Base-by-base conservation (phyloP, 2,888 invertebrate species). In the Sinelater perroti region DNA sequence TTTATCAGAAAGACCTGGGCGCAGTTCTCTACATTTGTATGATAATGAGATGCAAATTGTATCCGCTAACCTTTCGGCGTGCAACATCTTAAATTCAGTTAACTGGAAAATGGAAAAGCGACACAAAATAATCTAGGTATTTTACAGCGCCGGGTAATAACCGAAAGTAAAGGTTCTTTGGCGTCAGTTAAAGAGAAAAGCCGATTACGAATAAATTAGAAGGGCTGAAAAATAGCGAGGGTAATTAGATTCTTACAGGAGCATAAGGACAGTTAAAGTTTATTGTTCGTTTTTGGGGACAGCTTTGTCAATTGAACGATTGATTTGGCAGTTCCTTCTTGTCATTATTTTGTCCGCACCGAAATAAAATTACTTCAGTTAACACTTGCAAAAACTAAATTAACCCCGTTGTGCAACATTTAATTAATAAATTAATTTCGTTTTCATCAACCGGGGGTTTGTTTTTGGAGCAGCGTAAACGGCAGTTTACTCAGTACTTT, bases 51-150 rank as follows among this genome's bases (percentile, higher is more conserved):
- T 38, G 38, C 14, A 40, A 40, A 40, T 40, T 40, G 40, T 21
- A 40, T 14, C 24, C 24, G 40, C 24, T 38, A 38, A 38, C 38
- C 38, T 38, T 38, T 38, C 14, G 40, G 8, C 13, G 20, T 38
- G 24, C 24, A 24, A 40, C 40, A 40, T 11, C 40, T 40, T 13
- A 40, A 38, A 24, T 40, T 40, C 24, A 26, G 24, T 40, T 24
- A 24, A 24, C 7, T 24, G 14, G 40, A 26, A 40, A 40, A 40
- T 40, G 40, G 40, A 38, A 40, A 40, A 40, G 40, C 24, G 40
- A 20, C 40, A 40, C 40, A 26, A 24, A 40, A 24, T 40, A 40
- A 40, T 40, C 11, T 18, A 24, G 24, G 24, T 40, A 40, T 40
- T 40, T 40, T 24, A 14, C 40, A 40, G 24, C 40, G 20, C 11